Evolutionary conservation across 2,113 vertebrate species (phyloP).

Genomic region (Pseudois nayaur): DNA sequence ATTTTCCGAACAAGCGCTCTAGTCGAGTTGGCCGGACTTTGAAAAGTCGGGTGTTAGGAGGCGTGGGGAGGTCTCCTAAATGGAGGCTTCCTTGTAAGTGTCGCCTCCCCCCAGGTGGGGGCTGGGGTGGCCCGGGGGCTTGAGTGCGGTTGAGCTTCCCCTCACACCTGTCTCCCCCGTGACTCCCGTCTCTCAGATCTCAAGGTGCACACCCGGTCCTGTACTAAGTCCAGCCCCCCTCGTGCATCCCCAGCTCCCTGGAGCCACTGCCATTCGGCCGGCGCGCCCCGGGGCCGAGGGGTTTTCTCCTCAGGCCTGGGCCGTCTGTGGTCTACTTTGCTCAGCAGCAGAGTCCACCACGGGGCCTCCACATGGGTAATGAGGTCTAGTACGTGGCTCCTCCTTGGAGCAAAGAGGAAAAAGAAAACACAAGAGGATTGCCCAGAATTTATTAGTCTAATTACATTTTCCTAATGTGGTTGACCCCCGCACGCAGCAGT

Average conservation of each 20-base stretch:
- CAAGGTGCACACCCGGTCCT: fast-evolving
- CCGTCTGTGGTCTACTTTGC: not conserved
- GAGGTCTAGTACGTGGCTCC: not conserved
- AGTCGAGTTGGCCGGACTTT: fast-evolving
- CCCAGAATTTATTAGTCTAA: constrained; percentile 74
- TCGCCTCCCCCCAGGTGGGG: fast-evolving
- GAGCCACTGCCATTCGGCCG: fast-evolving
- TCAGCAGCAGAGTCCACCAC: fast-evolving
- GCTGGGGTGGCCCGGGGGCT: too few relatives aligned
- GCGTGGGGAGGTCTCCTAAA: not conserved
- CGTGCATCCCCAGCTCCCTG: not conserved
- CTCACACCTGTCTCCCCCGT: fast-evolving
- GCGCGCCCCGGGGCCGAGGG: fast-evolving
- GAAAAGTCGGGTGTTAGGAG: not conserved
- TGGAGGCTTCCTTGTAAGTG: not conserved
- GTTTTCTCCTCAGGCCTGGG: not conserved
- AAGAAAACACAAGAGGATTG: not conserved
- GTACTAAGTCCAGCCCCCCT: fast-evolving
- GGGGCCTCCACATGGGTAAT: not conserved
- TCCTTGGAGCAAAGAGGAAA: not conserved
- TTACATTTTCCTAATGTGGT: constrained; percentile 73
- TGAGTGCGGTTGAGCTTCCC: not conserved
- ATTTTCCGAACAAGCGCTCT: fast-evolving
- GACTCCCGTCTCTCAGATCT: not conserved
- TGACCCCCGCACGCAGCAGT: constrained; percentile 59